Percentiles rank a stretch among this genome's conserved stretches.
phyloP scores from a whole-genome alignment of 2,888 invertebrate species.

The Scaptomyza parva region DNA sequence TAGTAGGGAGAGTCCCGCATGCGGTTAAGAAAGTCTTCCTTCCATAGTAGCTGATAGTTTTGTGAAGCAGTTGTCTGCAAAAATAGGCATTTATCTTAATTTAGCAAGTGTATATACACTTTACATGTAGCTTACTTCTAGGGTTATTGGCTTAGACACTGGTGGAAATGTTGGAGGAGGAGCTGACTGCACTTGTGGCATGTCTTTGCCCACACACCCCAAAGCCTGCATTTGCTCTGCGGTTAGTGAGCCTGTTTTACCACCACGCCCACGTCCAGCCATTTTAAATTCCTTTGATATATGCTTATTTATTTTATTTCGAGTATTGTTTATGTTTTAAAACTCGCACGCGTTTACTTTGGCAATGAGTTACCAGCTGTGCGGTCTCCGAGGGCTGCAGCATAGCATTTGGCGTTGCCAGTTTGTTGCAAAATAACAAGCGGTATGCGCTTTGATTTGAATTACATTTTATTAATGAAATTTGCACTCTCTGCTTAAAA shows the following conservation, averaged over 20 bases:
- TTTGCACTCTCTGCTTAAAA: constrained; percentile 50
- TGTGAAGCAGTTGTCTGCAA: constrained; percentile 86
- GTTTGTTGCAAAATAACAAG: constrained; percentile 12
- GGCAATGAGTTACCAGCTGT: constrained; percentile 41
- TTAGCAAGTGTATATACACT: not conserved
- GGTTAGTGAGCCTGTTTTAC: constrained; percentile 82
- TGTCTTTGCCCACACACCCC: constrained; percentile 85
- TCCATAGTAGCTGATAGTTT: constrained; percentile 89
- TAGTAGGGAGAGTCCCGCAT: constrained; percentile 88
- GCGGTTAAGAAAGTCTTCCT: constrained; percentile 90
- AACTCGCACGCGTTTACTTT: constrained; percentile 49
- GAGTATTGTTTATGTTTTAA: constrained; percentile 29
- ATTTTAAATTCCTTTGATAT: constrained; percentile 53
- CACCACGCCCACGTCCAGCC: constrained; percentile 83
- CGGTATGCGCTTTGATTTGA: constrained; percentile 32
- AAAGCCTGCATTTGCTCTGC: constrained; percentile 84
- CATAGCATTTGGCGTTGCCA: constrained; percentile 41
- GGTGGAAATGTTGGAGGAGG: constrained; percentile 88
- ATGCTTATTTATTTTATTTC: not conserved
- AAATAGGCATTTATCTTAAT: not conserved
- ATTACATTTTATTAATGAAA: constrained; percentile 46
- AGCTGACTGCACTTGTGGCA: constrained; percentile 85
- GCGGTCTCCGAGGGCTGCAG: constrained; percentile 33
- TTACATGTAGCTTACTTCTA: constrained; percentile 78
- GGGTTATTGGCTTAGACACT: constrained; percentile 86